Evolutionary conservation across 2,888 invertebrate genomes (phyloP).

Genomic region (Drosophila anomalata): DNA sequence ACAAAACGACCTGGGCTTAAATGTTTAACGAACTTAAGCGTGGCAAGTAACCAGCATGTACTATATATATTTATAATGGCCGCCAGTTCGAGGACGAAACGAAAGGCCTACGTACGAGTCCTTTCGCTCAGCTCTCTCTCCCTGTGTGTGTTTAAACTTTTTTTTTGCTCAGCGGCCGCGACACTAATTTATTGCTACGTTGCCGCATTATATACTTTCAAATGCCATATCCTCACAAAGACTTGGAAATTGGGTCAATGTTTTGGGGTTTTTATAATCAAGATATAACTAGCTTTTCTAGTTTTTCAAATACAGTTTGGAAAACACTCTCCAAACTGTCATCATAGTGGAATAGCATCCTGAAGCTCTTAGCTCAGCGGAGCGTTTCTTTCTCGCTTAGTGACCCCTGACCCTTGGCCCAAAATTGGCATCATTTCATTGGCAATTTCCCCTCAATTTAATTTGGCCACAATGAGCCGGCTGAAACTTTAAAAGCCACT

Average conservation of each 20-base stretch:
- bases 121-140: background rate
- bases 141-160: slow-evolving; percentile 29
- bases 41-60: slow-evolving; percentile 78
- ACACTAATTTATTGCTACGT: slow-evolving; percentile 70
- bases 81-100: slow-evolving; percentile 66
- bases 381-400: slow-evolving; percentile 20
- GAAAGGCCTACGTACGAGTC: slow-evolving; percentile 59
- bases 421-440: slow-evolving; percentile 72
- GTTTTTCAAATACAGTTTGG: background rate
- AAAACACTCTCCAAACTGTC: background rate
- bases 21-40: slow-evolving; percentile 78
- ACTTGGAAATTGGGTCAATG: slow-evolving; percentile 58
- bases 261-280: slow-evolving; percentile 6
- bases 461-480: slow-evolving; percentile 62
- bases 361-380: slow-evolving; percentile 25
- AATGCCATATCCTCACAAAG: slow-evolving; percentile 44
- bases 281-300: background rate
- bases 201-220: slow-evolving; percentile 62
- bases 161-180: slow-evolving; percentile 58
- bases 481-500: slow-evolving; percentile 49
- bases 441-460: slow-evolving; percentile 67
- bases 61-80: slow-evolving; percentile 35
- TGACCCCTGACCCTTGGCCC: slow-evolving; percentile 35
- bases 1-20: slow-evolving; percentile 62
- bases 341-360: background rate